Base-by-base conservation (phyloP, 2,797 vertebrate genomes). In the Siniperca obscura region DNA sequence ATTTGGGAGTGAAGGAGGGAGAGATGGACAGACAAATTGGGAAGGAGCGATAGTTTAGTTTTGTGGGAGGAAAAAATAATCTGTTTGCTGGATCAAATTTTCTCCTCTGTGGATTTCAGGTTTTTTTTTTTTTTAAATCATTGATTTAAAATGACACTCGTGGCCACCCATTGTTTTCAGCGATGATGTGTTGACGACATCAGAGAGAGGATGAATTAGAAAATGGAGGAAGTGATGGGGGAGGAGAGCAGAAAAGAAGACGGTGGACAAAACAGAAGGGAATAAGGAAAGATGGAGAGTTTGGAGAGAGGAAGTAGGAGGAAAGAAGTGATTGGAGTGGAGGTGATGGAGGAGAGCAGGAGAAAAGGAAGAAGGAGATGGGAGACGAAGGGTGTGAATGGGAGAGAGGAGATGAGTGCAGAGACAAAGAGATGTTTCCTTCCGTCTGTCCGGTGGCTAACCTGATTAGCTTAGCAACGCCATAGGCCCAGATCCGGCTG, bases 361-460 rank as follows among this genome's bases (percentile, higher is more conserved):
- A 60, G 57, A 3, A 48, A 44, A 56, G 27, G 60, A 70, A 50
- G 57, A 46, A 80, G 70, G 56, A 76, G 75, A 36, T 30, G 25
- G 25, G 27, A 34, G 76, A 72, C 56, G 79, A 60, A 83, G 83
- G 75, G 59, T 67, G 66, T 74, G 66, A 87, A 60, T 57, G 74
- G 44, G 70, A 61, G 44, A 82, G 83, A 90, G 83, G 82, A 91
- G 85, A 91, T 85, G 89, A 78, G 80, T 7, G 16, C 59, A 60
- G 68, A 82, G 78, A 85, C 73, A 80, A 82, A 68, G 87, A 82
- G 74, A 88, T 53, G 64, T 42, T 78, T 88, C 75, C 83, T 91
- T 91, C 90, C 89, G 76, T 70, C 80, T 76, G 91, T 94, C 94
- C 89, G 91, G 90, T 87, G 34, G 86, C 88, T 94, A 95, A 95